These are phyloP conservation scores for Rhizoglyphus robini DNA, from an alignment of 1,140 invertebrate genomes.

Conservation along the genomic window DNA sequence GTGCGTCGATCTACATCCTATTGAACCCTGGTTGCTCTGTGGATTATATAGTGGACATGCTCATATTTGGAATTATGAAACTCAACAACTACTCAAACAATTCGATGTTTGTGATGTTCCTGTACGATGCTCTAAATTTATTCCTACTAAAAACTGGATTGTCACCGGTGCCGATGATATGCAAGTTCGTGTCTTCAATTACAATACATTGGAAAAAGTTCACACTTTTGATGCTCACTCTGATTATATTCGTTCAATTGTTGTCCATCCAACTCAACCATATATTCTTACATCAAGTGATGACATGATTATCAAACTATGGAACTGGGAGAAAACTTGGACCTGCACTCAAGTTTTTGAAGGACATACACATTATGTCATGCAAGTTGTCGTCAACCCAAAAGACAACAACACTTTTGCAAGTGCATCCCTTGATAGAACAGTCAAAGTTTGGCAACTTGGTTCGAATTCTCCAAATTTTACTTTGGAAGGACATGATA, in stretches of 20 bases:
- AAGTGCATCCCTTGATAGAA: constrained; percentile 90
- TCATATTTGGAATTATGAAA: constrained; percentile 98
- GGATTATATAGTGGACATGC: constrained; percentile 97
- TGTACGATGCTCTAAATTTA: constrained; percentile 86
- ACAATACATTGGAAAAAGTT: constrained; percentile 90
- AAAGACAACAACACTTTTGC: constrained; percentile 99
- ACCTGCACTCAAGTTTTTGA: constrained; percentile 92
- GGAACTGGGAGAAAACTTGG: constrained; percentile 99
- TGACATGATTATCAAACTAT: constrained; percentile 97
- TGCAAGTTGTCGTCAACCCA: constrained; percentile 99
- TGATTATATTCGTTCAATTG: constrained; percentile 92
- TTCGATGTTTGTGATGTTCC: constrained; percentile 94
- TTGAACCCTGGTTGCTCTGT: constrained; percentile 95
- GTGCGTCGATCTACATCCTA: constrained; percentile 90
- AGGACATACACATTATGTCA: constrained; percentile 97
- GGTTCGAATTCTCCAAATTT: constrained; percentile 95
- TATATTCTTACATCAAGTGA: constrained; percentile 94
- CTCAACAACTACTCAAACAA: constrained; percentile 77
- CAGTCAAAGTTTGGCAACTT: constrained; percentile 95
- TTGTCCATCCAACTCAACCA: constrained; percentile 91
- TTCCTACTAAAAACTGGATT: constrained; percentile 96
- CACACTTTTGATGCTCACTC: constrained; percentile 96
- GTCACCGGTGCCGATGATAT: constrained; percentile 77
- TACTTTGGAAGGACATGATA: constrained; percentile 94
- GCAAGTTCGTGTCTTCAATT: constrained; percentile 85